A percentile compares a stretch with the other conserved stretches of the same genome.
Conservation (phyloP, 2,888 invertebrate genomes). For the Sepioteuthis lessoniana region DNA sequence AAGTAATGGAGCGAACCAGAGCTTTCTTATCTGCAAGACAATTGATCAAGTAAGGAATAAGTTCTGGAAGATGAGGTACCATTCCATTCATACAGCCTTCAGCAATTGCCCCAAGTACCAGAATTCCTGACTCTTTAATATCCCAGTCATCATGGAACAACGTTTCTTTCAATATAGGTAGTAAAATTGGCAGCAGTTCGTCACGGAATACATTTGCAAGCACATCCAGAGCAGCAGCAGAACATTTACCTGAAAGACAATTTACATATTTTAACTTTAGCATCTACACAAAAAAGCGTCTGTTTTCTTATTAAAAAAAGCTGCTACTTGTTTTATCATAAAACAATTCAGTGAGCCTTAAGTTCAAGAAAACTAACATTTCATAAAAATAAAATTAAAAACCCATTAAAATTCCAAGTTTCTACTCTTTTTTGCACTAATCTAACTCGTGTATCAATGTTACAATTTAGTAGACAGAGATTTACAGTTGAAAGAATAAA, state of each 20-base stretch:
- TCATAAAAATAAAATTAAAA: no score
- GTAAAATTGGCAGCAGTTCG: conserved; percentile 91
- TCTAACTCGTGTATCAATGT: no score
- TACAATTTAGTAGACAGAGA: no score
- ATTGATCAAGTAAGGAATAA: conserved; percentile 94
- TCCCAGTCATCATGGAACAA: conserved; percentile 97
- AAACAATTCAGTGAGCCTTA: no score
- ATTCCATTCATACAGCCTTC: conserved; percentile 95
- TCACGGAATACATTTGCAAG: conserved; percentile 97
- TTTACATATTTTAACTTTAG: background rate
- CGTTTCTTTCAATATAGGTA: conserved; percentile 97
- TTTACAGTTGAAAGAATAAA: no score
- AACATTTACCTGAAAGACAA: conserved; percentile 86
- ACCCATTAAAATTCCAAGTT: no score
- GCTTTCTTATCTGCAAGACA: conserved; percentile 96
- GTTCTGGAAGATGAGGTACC: conserved; percentile 94
- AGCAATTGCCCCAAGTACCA: conserved; percentile 92
- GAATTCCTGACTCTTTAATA: conserved; percentile 93
- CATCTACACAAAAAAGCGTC: no score
- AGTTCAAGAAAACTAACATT: no score
- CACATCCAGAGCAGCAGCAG: conserved; percentile 97
- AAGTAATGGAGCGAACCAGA: conserved; percentile 96
- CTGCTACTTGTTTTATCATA: no score
- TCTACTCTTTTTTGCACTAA: no score
- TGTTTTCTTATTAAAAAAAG: no score